Conservation (phyloP, 2,113 vertebrate species). For the Oryzias melastigma region DNA sequence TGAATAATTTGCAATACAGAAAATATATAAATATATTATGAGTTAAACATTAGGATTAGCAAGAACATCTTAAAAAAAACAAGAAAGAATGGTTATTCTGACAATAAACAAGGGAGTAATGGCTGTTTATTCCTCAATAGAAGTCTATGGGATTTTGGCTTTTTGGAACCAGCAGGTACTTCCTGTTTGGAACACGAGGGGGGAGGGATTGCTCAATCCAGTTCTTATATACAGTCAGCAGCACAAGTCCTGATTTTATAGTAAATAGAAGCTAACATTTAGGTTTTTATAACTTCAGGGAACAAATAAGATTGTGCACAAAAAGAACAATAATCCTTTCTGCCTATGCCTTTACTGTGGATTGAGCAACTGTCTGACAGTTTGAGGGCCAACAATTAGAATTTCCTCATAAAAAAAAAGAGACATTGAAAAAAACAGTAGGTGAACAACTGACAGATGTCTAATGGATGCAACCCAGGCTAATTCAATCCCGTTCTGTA, state of each 20-base stretch:
- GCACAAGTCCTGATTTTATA: conserved; percentile 18
- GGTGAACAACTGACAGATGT: conserved; percentile 32
- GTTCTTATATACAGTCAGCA: too few species aligned
- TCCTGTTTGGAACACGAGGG: too few species aligned
- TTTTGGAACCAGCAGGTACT: too few species aligned
- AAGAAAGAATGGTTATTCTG: too few species aligned
- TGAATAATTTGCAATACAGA: too few species aligned
- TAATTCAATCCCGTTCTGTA: conserved; percentile 37
- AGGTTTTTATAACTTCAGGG: conserved; percentile 21
- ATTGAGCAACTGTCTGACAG: conserved; percentile 39
- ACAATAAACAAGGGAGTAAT: too few species aligned
- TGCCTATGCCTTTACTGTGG: background rate
- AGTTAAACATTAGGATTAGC: too few species aligned
- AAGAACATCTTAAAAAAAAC: too few species aligned
- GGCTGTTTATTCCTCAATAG: too few species aligned
- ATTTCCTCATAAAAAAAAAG: conserved; percentile 23
- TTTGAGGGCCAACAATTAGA: conserved; percentile 31
- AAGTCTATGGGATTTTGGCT: too few species aligned
- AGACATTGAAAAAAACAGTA: background rate
- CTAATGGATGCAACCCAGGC: conserved; percentile 39
- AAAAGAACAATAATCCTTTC: background rate
- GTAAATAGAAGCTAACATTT: background rate
- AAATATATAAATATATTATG: too few species aligned
- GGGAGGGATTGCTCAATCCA: too few species aligned
- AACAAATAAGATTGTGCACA: conserved; percentile 11